Base-by-base conservation (phyloP, 2,797 vertebrate genomes). In the Caiman crocodilus region DNA sequence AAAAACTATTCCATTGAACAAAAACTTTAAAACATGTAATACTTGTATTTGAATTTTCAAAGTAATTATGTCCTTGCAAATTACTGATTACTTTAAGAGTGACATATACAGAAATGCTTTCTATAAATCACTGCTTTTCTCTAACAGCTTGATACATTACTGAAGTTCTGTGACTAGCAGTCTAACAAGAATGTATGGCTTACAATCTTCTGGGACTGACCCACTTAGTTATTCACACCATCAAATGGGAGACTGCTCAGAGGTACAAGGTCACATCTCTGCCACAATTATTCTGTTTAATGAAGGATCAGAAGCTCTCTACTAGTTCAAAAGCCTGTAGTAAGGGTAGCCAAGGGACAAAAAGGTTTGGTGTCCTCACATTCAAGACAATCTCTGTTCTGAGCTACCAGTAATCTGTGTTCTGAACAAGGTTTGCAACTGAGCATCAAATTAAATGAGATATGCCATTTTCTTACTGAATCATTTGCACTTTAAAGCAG, bases 181-280 rank as follows among this genome's bases (percentile, higher is more conserved):
- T 93, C 90, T 98, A 99, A 99, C 98, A 96, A 98, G 98, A 98
- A 98, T 89, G 98, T 98, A 98, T 98, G 97, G 97, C 96, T 98
- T 98, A 97, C 96, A 98, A 97, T 97, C 97, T 97, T 97, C 94
- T 96, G 94, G 97, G 96, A 97, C 96, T 98, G 97, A 98, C 97
- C 95, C 97, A 98, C 97, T 99, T 98, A 98, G 98, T 98, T 98
- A 98, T 98, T 98, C 94, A 96, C 96, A 98, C 97, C 97, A 98
- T 96, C 88, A 96, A 98, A 98, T 96, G 93, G 96, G 97, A 97
- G 97, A 97, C 94, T 95, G 96, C 94, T 97, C 60, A 97, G 94
- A 96, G 97, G 92, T 93, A 97, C 96, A 98, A 98, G 98, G 97
- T 98, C 97, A 97, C 74, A 96, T 90, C 79, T 94, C 95, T 97